A percentile compares a stretch with the other conserved stretches of the same genome.
These are phyloP conservation scores for Rhodeus uyekii DNA, from an alignment of 2,797 vertebrate genomes.

Conservation along the genomic window DNA sequence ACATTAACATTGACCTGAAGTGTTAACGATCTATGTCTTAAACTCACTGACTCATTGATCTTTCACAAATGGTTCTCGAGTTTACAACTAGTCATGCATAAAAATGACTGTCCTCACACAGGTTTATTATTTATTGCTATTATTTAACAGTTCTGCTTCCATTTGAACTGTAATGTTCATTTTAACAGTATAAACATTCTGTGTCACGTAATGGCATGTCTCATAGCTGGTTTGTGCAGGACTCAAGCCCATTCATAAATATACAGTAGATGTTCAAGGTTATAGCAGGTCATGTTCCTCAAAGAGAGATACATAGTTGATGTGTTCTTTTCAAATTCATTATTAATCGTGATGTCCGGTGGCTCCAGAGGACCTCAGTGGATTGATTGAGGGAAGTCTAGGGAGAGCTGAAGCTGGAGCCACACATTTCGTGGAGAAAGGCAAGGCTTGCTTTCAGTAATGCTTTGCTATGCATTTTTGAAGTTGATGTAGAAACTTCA, in stretches of 20 bases:
- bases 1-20: too few species aligned
- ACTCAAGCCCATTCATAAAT: not conserved
- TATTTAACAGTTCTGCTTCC: not conserved
- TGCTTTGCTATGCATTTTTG: not conserved
- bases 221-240: not conserved
- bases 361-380: not conserved
- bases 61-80: too few species aligned
- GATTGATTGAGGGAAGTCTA: not conserved
- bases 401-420: too few species aligned
- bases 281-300: not conserved
- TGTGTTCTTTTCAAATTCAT: conserved; percentile 4
- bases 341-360: not conserved
- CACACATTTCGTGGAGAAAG: not conserved
- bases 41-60: too few species aligned
- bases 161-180: not conserved
- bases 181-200: not conserved
- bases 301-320: not conserved
- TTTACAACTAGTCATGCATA: too few species aligned
- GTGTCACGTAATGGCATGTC: not conserved
- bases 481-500: not conserved
- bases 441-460: not conserved
- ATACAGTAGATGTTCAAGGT: not conserved
- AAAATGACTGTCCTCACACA: too few species aligned
- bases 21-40: too few species aligned
- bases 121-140: not conserved